Conservation (phyloP, 2,888 invertebrate genomes). For the Ditylenchus weischeri region DNA sequence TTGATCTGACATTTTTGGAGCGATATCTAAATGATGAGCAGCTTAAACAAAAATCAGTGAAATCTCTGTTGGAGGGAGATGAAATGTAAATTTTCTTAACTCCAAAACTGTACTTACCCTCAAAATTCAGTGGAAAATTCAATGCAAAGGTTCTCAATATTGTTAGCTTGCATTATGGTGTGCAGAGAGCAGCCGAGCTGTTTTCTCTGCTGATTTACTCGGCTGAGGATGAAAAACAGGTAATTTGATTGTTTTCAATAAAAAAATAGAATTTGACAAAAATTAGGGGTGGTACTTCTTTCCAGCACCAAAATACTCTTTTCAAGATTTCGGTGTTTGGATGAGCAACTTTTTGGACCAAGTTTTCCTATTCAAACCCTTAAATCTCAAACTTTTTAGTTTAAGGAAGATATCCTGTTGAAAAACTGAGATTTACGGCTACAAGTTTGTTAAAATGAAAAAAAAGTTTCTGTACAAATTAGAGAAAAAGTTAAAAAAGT, state of each 20-base stretch:
- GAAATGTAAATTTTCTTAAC: slow-evolving; percentile 9
- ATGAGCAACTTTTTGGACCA: no score
- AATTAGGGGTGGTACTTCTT: no score
- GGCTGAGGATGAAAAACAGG: slow-evolving; percentile 5
- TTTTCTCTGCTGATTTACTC: not conserved
- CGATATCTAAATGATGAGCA: not conserved
- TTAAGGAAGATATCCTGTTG: no score
- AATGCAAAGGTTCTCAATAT: slow-evolving; percentile 3
- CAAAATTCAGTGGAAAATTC: not conserved
- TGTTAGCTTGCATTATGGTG: not conserved
- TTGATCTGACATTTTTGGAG: slow-evolving; percentile 1
- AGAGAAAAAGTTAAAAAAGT: no score
- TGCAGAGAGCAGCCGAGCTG: slow-evolving; percentile 2
- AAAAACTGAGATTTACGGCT: no score
- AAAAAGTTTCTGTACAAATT: no score
- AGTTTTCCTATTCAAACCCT: no score
- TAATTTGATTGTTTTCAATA: not conserved
- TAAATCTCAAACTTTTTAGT: no score
- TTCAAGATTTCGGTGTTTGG: no score
- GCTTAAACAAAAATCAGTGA: not conserved
- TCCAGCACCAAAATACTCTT: no score
- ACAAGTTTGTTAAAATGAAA: no score
- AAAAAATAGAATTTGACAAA: not conserved
- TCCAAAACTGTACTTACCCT: not conserved
- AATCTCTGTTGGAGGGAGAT: not conserved